Conservation (phyloP, 2,113 vertebrate species). For the Oreocharis arfaki region DNA sequence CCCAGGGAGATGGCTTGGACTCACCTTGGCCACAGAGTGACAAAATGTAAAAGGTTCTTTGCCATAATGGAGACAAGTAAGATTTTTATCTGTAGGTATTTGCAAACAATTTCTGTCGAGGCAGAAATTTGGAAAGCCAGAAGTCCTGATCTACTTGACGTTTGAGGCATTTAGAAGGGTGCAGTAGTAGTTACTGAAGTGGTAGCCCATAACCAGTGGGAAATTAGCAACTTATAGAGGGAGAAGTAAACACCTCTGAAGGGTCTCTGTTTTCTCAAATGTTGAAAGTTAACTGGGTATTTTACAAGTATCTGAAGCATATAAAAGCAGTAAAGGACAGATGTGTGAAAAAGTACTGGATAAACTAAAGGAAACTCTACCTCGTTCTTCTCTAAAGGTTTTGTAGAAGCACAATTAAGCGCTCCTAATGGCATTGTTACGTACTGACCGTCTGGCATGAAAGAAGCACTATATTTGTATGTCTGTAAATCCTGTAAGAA, state of each 20-base stretch:
- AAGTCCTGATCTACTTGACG: neutral
- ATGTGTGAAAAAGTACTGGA: slow-evolving; percentile 38
- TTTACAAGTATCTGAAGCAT: slow-evolving; percentile 21
- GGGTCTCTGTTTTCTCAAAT: slow-evolving; percentile 9
- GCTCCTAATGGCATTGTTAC: slow-evolving; percentile 60
- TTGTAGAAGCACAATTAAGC: slow-evolving; percentile 68
- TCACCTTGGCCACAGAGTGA: neutral
- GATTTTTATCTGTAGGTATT: neutral
- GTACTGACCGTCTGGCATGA: slow-evolving; percentile 51
- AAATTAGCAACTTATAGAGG: neutral
- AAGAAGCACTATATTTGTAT: slow-evolving; percentile 63
- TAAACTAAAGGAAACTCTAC: slow-evolving; percentile 70
- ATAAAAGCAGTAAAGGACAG: slow-evolving; percentile 28
- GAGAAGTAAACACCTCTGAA: slow-evolving; percentile 32
- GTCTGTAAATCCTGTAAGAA: slow-evolving; percentile 64
- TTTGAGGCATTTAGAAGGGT: neutral
- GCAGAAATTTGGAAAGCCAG: neutral
- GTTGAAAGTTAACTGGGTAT: slow-evolving; percentile 5
- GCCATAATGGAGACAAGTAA: neutral
- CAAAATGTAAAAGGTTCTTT: neutral
- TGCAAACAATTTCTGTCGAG: neutral
- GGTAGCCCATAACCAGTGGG: neutral
- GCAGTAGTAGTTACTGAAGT: neutral
- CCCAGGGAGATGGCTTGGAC: neutral
- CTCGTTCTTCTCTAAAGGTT: slow-evolving; percentile 71